These are phyloP conservation scores for Mormyrus iriodes DNA, from an alignment of 2,113 vertebrate genomes.

Conservation along the genomic window DNA sequence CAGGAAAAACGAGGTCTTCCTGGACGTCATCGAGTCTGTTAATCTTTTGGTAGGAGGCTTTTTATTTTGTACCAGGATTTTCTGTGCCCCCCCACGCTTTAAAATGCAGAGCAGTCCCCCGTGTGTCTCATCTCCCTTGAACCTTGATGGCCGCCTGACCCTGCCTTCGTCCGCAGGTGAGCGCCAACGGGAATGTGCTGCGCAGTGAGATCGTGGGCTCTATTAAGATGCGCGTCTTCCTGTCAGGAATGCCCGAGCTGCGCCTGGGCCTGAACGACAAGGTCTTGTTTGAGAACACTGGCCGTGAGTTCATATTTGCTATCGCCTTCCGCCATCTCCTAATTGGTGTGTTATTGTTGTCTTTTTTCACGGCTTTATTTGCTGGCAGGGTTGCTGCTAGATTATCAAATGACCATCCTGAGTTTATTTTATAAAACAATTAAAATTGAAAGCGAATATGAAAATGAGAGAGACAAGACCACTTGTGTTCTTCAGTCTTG, in stretches of 20 bases:
- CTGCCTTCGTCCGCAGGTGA: constrained; percentile 65
- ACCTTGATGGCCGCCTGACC: background rate
- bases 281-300: constrained; percentile 96
- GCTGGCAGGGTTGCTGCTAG: background rate
- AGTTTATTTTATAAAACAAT: no score
- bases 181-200: constrained; percentile 89
- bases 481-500: background rate
- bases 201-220: constrained; percentile 96
- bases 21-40: constrained; percentile 97
- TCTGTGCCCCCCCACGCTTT: background rate
- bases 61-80: background rate
- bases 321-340: background rate
- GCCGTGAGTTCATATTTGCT: constrained; percentile 75
- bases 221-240: constrained; percentile 97
- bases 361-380: background rate
- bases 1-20: constrained; percentile 96
- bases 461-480: background rate
- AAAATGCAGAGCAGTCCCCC: background rate
- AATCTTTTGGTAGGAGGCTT: constrained; percentile 81
- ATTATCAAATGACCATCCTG: background rate
- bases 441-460: background rate
- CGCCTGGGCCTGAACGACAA: constrained; percentile 94
- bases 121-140: background rate
- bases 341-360: background rate
- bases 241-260: constrained; percentile 94